Evolutionary conservation across 2,888 invertebrate genomes (phyloP).

Genomic region (Chaetoderma sp.): DNA sequence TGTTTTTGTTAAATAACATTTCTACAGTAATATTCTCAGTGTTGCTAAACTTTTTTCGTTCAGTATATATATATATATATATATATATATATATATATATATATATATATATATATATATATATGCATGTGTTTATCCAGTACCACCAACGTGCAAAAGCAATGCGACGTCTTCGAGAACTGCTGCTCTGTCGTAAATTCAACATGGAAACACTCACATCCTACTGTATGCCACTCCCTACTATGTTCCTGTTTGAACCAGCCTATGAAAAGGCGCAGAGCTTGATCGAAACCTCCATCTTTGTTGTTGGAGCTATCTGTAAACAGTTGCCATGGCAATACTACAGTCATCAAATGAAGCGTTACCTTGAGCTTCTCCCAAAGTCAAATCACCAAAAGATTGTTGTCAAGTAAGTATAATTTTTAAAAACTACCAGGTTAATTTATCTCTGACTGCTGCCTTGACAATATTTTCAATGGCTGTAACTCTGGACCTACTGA

Average conservation of each 20-base stretch:
- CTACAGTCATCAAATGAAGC: conserved; percentile 85
- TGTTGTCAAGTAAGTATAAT: conserved; percentile 73
- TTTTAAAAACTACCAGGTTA: background rate
- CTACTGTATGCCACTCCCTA: conserved; percentile 86
- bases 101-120: background rate
- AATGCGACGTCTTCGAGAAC: conserved; percentile 75
- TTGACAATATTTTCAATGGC: too few species aligned
- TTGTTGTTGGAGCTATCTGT: conserved; percentile 82
- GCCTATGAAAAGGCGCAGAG: conserved; percentile 77
- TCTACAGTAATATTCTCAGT: too few species aligned
- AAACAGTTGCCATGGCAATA: conserved; percentile 88
- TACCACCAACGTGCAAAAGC: conserved; percentile 87
- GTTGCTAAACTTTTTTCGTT: too few species aligned
- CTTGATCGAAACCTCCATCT: conserved; percentile 86
- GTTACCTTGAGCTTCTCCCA: conserved; percentile 83
- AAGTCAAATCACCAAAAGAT: conserved; percentile 84
- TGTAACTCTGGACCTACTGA: too few species aligned
- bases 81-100: too few species aligned
- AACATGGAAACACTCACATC: conserved; percentile 78
- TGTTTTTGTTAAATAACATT: too few species aligned
- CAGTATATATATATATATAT: too few species aligned
- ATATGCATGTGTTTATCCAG: conserved; percentile 73
- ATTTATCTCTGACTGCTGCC: background rate
- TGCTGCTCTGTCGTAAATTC: conserved; percentile 55
- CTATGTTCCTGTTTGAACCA: conserved; percentile 83